Evolutionary conservation across 2,797 vertebrate genomes (phyloP).

Genomic region (Tympanoctomys barrerae): DNA sequence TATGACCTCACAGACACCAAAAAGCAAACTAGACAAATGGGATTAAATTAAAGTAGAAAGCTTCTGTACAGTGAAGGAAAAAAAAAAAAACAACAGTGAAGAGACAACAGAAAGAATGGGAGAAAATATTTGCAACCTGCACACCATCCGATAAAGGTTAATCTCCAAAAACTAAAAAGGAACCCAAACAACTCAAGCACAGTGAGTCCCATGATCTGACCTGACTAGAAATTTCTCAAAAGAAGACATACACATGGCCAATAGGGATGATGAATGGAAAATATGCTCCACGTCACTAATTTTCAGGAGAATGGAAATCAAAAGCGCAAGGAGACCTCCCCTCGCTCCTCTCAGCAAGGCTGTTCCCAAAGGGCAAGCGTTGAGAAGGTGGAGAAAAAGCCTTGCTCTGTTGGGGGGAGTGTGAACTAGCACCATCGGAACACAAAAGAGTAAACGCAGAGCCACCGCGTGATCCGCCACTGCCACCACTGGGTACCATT

Average conservation of each 20-base stretch:
- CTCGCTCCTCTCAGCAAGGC: neutral
- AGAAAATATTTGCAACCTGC: neutral
- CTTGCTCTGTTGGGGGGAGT: neutral
- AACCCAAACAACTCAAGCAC: neutral
- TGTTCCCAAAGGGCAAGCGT: neutral
- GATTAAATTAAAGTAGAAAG: neutral
- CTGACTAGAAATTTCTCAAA: neutral
- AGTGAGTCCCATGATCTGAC: neutral
- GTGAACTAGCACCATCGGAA: neutral
- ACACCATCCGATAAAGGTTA: neutral
- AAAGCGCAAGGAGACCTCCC: neutral
- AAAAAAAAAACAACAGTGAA: neutral
- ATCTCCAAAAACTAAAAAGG: neutral
- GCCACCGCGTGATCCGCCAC: neutral
- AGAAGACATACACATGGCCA: neutral
- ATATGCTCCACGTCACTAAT: neutral
- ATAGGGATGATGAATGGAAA: neutral
- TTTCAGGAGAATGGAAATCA: neutral
- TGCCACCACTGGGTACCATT: neutral
- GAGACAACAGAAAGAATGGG: neutral
- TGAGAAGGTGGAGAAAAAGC: neutral
- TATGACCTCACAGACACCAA: neutral
- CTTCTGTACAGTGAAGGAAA: neutral
- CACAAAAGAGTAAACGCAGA: neutral
- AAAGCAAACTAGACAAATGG: neutral